Base-by-base conservation (phyloP, 2,888 invertebrate genomes). In the Hyalella azteca region DNA sequence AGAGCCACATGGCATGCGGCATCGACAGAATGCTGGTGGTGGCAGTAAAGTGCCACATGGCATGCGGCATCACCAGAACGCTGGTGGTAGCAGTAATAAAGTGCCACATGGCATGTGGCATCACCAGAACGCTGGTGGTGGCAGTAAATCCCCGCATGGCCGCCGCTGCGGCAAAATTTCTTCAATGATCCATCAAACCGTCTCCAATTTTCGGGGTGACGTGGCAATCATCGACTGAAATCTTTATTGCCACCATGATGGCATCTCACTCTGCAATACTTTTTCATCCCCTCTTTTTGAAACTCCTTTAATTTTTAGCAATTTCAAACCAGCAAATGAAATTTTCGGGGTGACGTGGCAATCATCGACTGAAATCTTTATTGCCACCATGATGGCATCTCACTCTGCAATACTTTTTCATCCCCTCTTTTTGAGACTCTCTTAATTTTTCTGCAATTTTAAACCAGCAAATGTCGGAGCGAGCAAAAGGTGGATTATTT, bases 311-410 rank as follows among this genome's bases (percentile, higher is more conserved):
- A 54, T 29, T 54, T 54, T 54, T 54, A 22, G 54, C 29, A 11
- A 54, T 54, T 54, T 54, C 19, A 26, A 9, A 26, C 11, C 54
- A n/a, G n/a, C n/a, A n/a, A n/a, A n/a, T n/a, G n/a, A n/a, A n/a
- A 22, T 54, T 54, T 54, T 13, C 54, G 11, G 54, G 54, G 54
- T 54, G 54, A 54, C 54, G 29, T 36, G 19, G 36, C 66, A 66
- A 66, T 66, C 66, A 66, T 22, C 66, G 66, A 66, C 66, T 36
- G 66, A 66, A 29, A 66, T 66, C 66, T 66, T 66, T 66, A 66
- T 36, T 36, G 66, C 66, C 66, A 29, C 66, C 66, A 29, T 66
- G 66, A 66, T 36, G 66, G 66, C 66, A 66, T 66, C 66, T 66
- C 66, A 4, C 66, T 66, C 19, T 19, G 7, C 66, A 36, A 66